Evolutionary conservation across 64 coral and sea anemone species (phyloP).

Genomic region (Actinia tenebrosa): DNA sequence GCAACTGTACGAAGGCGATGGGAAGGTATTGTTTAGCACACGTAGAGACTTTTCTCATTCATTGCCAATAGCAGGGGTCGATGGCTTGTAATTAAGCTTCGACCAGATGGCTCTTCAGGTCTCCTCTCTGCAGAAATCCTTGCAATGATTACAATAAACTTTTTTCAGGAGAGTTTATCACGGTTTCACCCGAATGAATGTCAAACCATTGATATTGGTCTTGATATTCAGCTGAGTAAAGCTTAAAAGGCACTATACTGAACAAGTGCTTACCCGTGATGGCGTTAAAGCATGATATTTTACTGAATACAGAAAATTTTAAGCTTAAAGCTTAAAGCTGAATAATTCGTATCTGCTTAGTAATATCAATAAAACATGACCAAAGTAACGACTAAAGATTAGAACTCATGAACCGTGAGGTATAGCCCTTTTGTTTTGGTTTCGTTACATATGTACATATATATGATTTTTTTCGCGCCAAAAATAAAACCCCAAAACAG

Average conservation of each 20-base stretch:
- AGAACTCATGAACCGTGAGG: too few relatives aligned
- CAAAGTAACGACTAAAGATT: too few relatives aligned
- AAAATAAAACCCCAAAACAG: not conserved
- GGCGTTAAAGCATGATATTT: too few relatives aligned
- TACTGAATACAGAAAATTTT: too few relatives aligned
- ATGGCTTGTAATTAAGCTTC: not conserved
- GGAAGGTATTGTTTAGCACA: not conserved
- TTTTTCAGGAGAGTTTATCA: not conserved
- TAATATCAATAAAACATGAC: too few relatives aligned
- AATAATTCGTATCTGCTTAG: too few relatives aligned
- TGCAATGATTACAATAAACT: not conserved
- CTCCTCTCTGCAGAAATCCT: not conserved
- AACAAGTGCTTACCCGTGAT: too few relatives aligned
- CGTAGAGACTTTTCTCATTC: not conserved
- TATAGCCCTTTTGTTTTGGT: too few relatives aligned
- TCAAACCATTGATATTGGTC: too few relatives aligned
- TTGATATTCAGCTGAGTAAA: not conserved
- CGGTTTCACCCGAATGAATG: not conserved
- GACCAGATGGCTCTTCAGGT: not conserved
- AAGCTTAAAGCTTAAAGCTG: too few relatives aligned
- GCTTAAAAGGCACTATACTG: not conserved
- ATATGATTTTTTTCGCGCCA: too few relatives aligned
- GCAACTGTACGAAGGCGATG: not conserved
- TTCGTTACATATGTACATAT: too few relatives aligned
- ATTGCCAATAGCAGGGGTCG: not conserved